Base-by-base conservation (phyloP, 2,888 invertebrate genomes). In the Lepidocyrtoides sp. region DNA sequence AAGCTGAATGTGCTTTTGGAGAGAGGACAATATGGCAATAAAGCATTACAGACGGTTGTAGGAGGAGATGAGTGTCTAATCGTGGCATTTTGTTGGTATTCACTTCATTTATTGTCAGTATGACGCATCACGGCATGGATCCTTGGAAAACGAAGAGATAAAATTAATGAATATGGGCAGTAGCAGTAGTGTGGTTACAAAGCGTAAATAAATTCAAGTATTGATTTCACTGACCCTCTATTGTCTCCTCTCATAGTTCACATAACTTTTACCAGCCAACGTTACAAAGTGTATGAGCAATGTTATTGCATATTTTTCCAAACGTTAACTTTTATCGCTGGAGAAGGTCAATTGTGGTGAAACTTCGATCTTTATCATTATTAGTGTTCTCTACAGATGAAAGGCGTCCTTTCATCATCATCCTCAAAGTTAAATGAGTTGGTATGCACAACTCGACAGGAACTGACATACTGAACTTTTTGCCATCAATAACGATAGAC, bases 171-270 rank as follows among this genome's bases (percentile, higher is more conserved):
- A 29, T 29, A 63, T 26, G 63, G 29, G 0, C 29, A 63, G n/a
- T n/a, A n/a, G n/a, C n/a, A n/a, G n/a, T n/a, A n/a, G 63, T 29
- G 63, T 29, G 29, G 29, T 63, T 63, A 26, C 14, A 29, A 63
- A 29, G 63, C 63, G 29, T 29, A 63, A 29, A 26, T 63, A 63
- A 63, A 63, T 29, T 63, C 23, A 12, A 4, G 29, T 63, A 63
- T 63, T 63, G 63, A 63, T 63, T 63, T 63, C 14, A 63, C 63
- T 63, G 63, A 29, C 63, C 12, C 29, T 0, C 26, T 23, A 63
- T 23, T 3, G 29, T 29, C 14, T 57, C 23, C 29, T 23, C 20
- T 23, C 26, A 14, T 60, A 26, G 20, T 7, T 60, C 17, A 10
- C 26, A 60, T 60, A 23, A 7, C 17, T 3, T 54, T 54, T 17